phyloP scores from a whole-genome alignment of 2,888 invertebrate genomes.

The Clitarchus hookeri region DNA sequence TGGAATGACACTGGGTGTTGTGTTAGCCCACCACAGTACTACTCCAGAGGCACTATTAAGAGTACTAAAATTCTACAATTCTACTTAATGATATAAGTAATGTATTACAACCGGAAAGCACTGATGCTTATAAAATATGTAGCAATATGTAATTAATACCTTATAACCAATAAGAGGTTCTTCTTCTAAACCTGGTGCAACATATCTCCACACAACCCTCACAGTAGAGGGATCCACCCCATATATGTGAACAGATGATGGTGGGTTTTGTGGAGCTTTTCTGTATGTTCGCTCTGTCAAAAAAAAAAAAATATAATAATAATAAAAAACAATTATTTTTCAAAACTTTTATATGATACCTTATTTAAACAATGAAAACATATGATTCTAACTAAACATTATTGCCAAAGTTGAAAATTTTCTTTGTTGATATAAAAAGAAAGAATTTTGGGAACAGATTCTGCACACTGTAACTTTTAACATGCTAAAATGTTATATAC shows the following conservation, averaged over 20 bases:
- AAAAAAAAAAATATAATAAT: conserved; percentile 38
- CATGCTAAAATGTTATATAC: not conserved
- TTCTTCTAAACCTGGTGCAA: conserved; percentile 86
- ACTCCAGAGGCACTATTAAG: too few relatives aligned
- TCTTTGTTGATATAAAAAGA: too few relatives aligned
- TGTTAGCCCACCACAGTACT: too few relatives aligned
- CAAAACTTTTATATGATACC: too few relatives aligned
- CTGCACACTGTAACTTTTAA: not conserved
- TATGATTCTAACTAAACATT: too few relatives aligned
- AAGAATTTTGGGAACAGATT: too few relatives aligned
- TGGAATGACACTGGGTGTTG: too few relatives aligned
- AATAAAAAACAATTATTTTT: not conserved
- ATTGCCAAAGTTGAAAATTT: too few relatives aligned
- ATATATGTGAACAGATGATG: conserved; percentile 85
- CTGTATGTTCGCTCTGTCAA: conserved; percentile 78
- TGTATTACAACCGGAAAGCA: too few relatives aligned
- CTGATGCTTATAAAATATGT: not conserved
- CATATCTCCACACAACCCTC: conserved; percentile 90
- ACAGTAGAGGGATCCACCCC: conserved; percentile 86
- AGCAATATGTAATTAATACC: conserved; percentile 56
- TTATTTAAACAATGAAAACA: too few relatives aligned
- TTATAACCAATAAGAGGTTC: conserved; percentile 94
- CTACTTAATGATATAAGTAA: too few relatives aligned
- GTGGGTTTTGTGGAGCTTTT: conserved; percentile 93
- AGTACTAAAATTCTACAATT: too few relatives aligned